Base-by-base conservation (phyloP, 2,113 vertebrate genomes). In the Podarcis cretensis region DNA sequence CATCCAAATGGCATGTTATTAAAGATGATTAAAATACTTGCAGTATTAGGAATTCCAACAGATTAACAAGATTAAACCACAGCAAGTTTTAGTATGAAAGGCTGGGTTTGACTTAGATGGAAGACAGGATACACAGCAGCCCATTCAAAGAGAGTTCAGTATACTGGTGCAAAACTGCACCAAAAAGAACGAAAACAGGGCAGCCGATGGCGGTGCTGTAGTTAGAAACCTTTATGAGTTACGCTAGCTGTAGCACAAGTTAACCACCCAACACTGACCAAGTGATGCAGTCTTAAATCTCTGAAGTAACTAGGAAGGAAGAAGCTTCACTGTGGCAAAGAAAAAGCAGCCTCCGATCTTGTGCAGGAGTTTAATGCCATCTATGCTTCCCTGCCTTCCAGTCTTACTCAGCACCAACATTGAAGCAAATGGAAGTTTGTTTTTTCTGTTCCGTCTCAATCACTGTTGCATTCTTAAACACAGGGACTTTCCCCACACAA, bases 11-110 rank as follows among this genome's bases (percentile, higher is more conserved):
- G 97, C 96, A 95, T 94, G 93, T 96, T 97, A 94, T 97, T 94
- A 94, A 96, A 90, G 89, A 97, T 95, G 94, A 96, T 97, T 97
- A 97, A 96, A 97, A 96, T 96, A 95, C 97, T 96, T 97, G 95
- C 95, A 97, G 95, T 97, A 97, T 96, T 97, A 97, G 96, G 94
- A 96, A 96, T 95, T 96, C 92, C 96, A 96, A 97, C 95, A 96
- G 95, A 97, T 96, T 97, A 97, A 96, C 96, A 96, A 96, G 96
- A 96, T 96, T 94, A 95, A 93, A 96, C 95, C 93, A 96, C 94
- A 94, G 95, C 96, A 96, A 96, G 95, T 93, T 97, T 97, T 96
- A 97, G 96, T 97, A 95, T 96, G 95, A 97, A 97, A 97, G 94
- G 96, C 95, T 90, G 90, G 95, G 96, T 91, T 90, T 95, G 96